Evolutionary conservation across 2,888 invertebrate genomes (phyloP).

Genomic region (Thera obeliscata): DNA sequence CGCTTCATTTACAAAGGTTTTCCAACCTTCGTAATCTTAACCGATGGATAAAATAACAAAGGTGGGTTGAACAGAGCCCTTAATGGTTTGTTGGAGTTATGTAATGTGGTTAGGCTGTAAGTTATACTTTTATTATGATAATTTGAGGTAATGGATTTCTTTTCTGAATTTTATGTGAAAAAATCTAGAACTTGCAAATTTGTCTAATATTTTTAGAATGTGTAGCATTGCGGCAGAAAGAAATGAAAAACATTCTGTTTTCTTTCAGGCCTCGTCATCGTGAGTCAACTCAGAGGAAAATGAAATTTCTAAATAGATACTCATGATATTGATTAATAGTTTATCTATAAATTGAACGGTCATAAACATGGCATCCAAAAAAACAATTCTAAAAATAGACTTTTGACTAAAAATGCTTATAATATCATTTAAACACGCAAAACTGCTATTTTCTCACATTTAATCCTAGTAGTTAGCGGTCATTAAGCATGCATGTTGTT

Average conservation of each 20-base stretch:
- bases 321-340: too few relatives aligned
- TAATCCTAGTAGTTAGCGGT: too few relatives aligned
- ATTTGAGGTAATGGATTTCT: slow-evolving; percentile 10
- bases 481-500: too few relatives aligned
- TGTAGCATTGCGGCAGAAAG: not conserved
- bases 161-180: not conserved
- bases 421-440: too few relatives aligned
- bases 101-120: slow-evolving; percentile 15
- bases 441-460: too few relatives aligned
- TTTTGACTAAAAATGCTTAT: too few relatives aligned
- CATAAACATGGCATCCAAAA: too few relatives aligned
- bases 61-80: not conserved
- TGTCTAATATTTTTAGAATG: not conserved
- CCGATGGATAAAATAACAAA: not conserved
- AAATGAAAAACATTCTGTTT: not conserved
- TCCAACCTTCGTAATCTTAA: too few relatives aligned
- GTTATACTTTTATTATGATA: slow-evolving; percentile 22
- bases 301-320: too few relatives aligned
- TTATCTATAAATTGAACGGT: too few relatives aligned
- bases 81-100: slow-evolving; percentile 9
- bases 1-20: not conserved
- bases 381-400: too few relatives aligned
- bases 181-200: not conserved
- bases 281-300: not conserved
- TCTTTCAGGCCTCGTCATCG: not conserved